phyloP scores from a whole-genome alignment of 1,140 invertebrate species.

The Bombus superbus region DNA sequence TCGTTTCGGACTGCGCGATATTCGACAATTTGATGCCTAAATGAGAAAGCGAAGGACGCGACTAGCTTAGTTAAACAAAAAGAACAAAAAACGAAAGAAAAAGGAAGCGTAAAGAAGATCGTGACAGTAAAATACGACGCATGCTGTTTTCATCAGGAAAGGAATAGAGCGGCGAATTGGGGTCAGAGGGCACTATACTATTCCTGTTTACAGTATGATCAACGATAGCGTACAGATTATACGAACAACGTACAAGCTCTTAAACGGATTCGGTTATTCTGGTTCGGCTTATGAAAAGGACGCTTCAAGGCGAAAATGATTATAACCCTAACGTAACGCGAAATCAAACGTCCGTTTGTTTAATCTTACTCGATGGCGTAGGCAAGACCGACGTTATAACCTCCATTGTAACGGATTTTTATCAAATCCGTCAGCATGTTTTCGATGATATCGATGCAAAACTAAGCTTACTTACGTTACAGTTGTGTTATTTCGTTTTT shows the following conservation, averaged over 20 bases:
- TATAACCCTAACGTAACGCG: background rate
- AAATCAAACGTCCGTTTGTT: background rate
- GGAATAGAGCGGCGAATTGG: no score
- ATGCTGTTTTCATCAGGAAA: background rate
- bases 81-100: no score
- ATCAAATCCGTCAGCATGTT: background rate
- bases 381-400: background rate
- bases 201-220: slow-evolving; percentile 36
- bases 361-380: background rate
- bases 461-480: background rate
- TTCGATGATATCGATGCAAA: background rate
- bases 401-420: background rate
- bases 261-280: slow-evolving; percentile 23
- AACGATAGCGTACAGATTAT: slow-evolving; percentile 1
- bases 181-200: background rate
- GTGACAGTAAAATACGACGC: no score
- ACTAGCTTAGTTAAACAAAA: background rate
- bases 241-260: background rate
- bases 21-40: background rate
- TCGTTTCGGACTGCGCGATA: background rate
- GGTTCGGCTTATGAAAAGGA: slow-evolving; percentile 7
- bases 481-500: no score
- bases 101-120: background rate
- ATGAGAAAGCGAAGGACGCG: background rate
- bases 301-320: background rate